Percentiles rank a stretch among this genome's conserved stretches.
phyloP scores from a whole-genome alignment of 1,140 invertebrate genomes.

The Cepaea nemoralis region DNA sequence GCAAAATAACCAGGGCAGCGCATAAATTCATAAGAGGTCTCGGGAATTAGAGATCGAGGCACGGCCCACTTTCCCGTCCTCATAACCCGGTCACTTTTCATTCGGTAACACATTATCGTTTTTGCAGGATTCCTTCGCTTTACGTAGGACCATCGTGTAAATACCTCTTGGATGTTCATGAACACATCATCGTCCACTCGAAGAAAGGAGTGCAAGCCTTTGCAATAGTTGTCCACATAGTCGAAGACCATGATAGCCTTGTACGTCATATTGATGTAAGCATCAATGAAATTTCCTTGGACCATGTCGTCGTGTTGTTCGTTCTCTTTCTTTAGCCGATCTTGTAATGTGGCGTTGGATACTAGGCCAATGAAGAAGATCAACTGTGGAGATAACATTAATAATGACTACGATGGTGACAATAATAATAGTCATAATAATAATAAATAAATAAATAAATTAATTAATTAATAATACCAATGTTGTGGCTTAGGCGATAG shows the following conservation, averaged over 20 bases:
- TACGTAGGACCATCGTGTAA: neutral
- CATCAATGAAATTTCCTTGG: constrained; percentile 4
- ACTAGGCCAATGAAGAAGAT: constrained; percentile 12
- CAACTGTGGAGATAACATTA: constrained; percentile 12
- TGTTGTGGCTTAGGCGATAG: too few relatives aligned
- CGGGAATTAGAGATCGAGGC: neutral
- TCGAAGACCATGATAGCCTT: constrained; percentile 12
- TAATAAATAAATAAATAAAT: too few relatives aligned
- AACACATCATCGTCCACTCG: constrained; percentile 21
- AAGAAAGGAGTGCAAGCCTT: neutral
- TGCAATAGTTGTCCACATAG: neutral
- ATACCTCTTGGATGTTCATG: neutral
- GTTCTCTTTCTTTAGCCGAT: neutral
- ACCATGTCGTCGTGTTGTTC: neutral
- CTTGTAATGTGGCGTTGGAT: neutral
- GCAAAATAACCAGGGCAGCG: constrained; percentile 15
- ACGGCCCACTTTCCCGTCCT: constrained; percentile 17
- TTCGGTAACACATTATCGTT: neutral
- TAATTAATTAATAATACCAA: too few relatives aligned
- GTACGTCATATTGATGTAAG: constrained; percentile 15
- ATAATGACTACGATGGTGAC: too few relatives aligned
- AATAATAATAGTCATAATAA: too few relatives aligned
- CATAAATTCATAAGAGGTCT: neutral
- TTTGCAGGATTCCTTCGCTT: neutral
- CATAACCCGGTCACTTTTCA: neutral